Base-by-base conservation (phyloP, 2,113 vertebrate species). In the Ictalurus punctatus region DNA sequence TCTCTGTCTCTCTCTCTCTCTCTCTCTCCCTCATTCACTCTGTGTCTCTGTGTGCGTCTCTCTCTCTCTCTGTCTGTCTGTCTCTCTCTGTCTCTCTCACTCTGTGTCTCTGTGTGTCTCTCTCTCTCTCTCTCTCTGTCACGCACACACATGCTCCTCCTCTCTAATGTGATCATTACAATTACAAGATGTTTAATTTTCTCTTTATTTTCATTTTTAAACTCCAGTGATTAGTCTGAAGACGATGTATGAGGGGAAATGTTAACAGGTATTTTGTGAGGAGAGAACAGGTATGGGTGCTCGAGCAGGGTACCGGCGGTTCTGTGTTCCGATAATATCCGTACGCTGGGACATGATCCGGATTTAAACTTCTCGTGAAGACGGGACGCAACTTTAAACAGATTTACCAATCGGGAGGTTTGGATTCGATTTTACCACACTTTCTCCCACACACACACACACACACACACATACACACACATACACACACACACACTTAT, bases 71-170 rank as follows among this genome's bases (percentile, higher is more conserved):
- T 4, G 44, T 34, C 1, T 34, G 34, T 34, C 1, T 34, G 1
- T 90, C 69, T 87, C 48, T 87, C 71, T 81, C 54, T 59, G 27
- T 52, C 25, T 67, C 63, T 67, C 63, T 67, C 63, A 34, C 34
- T 34, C 34, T 34, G 34, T 34, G 34, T 34, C 34, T 34, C 34
- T 34, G 34, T 34, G 34, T 34, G 34, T 34, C 34, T 34, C 34
- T 34, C 34, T 67, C 63, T 27, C 63, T 73, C 67, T 40, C 30
- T 67, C 65, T 82, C 74, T 5, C 69, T 87, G 59, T 87, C 27
- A 30, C 27, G n/a, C 8, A 4, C 27, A 4, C n/a, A 4, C 1
- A 14, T 69, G 12, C 65, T 9, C 19, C 65, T 80, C 52, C 61
- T 83, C 40, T 27, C 86, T 14, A 61, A 83, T 63, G 34, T 25